Conservation (phyloP, 2,113 vertebrate genomes). For the Anarrhichthys ocellatus region DNA sequence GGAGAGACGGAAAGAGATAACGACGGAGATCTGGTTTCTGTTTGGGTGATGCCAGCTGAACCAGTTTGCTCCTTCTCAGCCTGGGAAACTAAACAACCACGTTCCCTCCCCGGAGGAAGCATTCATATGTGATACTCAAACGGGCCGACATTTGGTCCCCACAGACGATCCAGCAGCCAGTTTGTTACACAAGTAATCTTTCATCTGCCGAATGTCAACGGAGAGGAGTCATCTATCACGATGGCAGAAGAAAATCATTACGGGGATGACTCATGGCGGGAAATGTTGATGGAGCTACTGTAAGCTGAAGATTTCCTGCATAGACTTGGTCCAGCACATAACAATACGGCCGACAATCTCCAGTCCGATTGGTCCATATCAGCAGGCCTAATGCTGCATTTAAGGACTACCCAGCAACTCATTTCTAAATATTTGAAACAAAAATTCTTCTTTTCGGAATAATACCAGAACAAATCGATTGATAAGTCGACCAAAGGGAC, state of each 20-base stretch:
- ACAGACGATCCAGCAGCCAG: not conserved
- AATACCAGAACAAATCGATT: not conserved
- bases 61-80: constrained; percentile 42
- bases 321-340: not conserved
- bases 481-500: not conserved
- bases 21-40: constrained; percentile 57
- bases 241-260: constrained; percentile 45
- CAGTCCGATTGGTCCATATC: constrained; percentile 1
- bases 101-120: constrained; percentile 9
- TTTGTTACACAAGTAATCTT: constrained; percentile 5
- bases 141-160: constrained; percentile 21
- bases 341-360: not conserved
- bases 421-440: not conserved
- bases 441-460: not conserved
- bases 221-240: constrained; percentile 1
- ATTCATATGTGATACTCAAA: constrained; percentile 22
- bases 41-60: constrained; percentile 52
- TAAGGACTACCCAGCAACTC: not conserved
- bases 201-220: not conserved
- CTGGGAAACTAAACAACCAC: constrained; percentile 54
- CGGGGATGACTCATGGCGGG: constrained; percentile 27
- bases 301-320: constrained; percentile 23
- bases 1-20: constrained; percentile 27
- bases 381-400: not conserved
- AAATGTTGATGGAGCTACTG: constrained; percentile 17